Evolutionary conservation across 1,140 invertebrate genomes (phyloP), one percentile per base, ranked within the genome.

Genomic region (Tyrophagus putrescentiae): DNA sequence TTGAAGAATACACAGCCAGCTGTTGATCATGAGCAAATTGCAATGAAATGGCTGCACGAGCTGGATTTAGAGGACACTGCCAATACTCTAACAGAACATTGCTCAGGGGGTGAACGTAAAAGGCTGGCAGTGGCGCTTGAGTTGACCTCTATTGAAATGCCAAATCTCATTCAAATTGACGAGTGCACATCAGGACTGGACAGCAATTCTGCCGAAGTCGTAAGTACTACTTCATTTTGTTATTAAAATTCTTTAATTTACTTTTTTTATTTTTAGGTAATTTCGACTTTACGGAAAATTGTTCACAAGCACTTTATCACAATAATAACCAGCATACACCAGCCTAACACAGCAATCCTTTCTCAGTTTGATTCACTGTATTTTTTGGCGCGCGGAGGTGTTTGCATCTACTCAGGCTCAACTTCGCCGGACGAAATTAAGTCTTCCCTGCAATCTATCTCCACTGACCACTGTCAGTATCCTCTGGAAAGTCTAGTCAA

Each of bases 191-290:
- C n/a, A n/a, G n/a, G n/a, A n/a, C n/a, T n/a, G n/a, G n/a, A n/a
- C n/a, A n/a, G n/a, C n/a, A n/a, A n/a, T n/a, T n/a, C n/a, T n/a
- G n/a, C n/a, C n/a, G n/a, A n/a, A n/a, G n/a, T n/a, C n/a, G n/a
- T n/a, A n/a, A n/a, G n/a, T n/a, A n/a, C n/a, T n/a, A n/a, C n/a
- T n/a, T n/a, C n/a, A n/a, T n/a, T n/a, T n/a, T n/a, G n/a, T n/a
- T n/a, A n/a, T n/a, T n/a, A n/a, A n/a, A n/a, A n/a, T n/a, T n/a
- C n/a, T n/a, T n/a, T n/a, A n/a, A n/a, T n/a, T n/a, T n/a, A n/a
- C 21, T 25, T 48, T 48, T 48, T 84, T 4, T 87, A 85, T 60
- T 82, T 83, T 60, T 86, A 89, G 64, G 87, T 87, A 62, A 77
- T 92, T 29, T 70, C 76, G 4, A 70, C 87, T 29, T 71, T 88